These are phyloP conservation scores for Phocides pigmalion DNA, from an alignment of 1,140 invertebrate species.

Conservation along the genomic window DNA sequence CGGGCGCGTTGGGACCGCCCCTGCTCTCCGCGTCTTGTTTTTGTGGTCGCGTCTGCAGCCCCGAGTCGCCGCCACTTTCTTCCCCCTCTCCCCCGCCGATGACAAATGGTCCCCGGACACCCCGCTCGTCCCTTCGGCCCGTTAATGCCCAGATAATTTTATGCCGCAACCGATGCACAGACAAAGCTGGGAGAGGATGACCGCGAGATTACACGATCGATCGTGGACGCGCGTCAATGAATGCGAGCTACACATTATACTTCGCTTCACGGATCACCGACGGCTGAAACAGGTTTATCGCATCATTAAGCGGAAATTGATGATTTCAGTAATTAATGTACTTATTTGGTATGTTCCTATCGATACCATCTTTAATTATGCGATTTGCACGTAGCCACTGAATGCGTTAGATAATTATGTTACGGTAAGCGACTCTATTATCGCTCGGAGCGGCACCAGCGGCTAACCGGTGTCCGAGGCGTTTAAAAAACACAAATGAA, in stretches of 20 bases:
- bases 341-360: constrained; percentile 31
- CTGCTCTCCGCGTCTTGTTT: constrained; percentile 69
- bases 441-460: constrained; percentile 16
- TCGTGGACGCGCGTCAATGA: constrained; percentile 67
- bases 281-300: constrained; percentile 60
- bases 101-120: constrained; percentile 78
- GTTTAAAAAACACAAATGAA: constrained; percentile 45
- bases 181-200: constrained; percentile 61
- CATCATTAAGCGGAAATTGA: constrained; percentile 58
- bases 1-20: constrained; percentile 44
- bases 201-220: constrained; percentile 68
- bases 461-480: constrained; percentile 27
- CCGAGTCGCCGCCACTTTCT: constrained; percentile 72
- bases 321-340: constrained; percentile 42
- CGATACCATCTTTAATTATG: constrained; percentile 35
- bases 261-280: constrained; percentile 62
- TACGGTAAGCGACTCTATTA: constrained; percentile 33
- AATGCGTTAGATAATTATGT: constrained; percentile 29
- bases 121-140: constrained; percentile 50
- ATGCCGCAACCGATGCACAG: constrained; percentile 65
- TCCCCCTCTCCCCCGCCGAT: constrained; percentile 63
- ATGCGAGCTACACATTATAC: constrained; percentile 61
- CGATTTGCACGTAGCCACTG: constrained; percentile 26
- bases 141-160: constrained; percentile 78
- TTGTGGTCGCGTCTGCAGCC: constrained; percentile 82